Evolutionary conservation across 2,113 vertebrate species (phyloP).

Genomic region (Colaptes auratus): DNA sequence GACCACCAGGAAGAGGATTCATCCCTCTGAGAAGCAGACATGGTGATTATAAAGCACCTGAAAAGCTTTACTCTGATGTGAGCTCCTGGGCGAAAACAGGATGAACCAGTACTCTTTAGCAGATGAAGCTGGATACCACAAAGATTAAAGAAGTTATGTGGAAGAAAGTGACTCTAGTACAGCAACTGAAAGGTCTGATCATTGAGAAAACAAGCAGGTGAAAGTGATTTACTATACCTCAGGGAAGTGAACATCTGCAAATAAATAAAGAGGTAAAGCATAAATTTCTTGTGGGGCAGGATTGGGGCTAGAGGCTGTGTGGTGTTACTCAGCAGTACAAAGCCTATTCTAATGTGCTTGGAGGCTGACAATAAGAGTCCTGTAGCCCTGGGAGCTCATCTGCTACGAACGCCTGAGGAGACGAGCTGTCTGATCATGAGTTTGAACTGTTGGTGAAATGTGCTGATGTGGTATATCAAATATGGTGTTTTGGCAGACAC

Average conservation of each 20-base stretch:
- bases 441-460: not conserved
- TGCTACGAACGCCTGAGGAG: not conserved
- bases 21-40: not conserved
- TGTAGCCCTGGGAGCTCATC: not conserved
- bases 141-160: not conserved
- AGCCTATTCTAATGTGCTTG: not conserved
- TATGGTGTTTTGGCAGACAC: fast-evolving
- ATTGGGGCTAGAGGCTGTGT: not conserved
- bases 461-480: not conserved
- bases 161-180: not conserved
- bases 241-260: not conserved
- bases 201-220: not conserved
- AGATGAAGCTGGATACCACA: not conserved
- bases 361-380: not conserved
- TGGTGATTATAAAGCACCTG: not conserved
- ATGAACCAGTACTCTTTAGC: not conserved
- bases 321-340: not conserved
- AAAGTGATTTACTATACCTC: not conserved
- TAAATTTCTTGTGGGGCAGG: not conserved
- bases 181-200: not conserved
- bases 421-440: fast-evolving
- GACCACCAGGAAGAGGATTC: not conserved
- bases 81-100: not conserved
- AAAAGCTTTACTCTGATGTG: not conserved
- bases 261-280: not conserved